These are phyloP conservation scores for Drosophila kurseongensis DNA, from an alignment of 1,140 invertebrate genomes.

Conservation along the genomic window DNA sequence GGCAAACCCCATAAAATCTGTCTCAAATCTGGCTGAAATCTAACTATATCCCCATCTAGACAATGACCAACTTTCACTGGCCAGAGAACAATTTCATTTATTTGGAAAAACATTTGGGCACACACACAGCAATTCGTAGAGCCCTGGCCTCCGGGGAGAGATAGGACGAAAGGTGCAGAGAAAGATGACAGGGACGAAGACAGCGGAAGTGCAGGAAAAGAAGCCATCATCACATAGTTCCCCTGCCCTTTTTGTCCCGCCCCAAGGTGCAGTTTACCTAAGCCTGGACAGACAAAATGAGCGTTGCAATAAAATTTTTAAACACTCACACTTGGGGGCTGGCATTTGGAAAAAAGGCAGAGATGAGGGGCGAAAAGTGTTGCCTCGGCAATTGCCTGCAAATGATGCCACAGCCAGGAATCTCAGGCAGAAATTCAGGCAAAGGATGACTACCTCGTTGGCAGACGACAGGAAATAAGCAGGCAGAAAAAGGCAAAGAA, in stretches of 20 bases:
- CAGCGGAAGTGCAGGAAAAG: slow-evolving; percentile 22
- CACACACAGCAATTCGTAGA: background rate
- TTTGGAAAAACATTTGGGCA: slow-evolving; percentile 18
- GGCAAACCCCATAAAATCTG: background rate
- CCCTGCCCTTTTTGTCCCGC: background rate
- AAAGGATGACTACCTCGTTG: slow-evolving; percentile 38
- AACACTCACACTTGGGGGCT: slow-evolving; percentile 51
- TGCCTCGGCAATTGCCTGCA: slow-evolving; percentile 63
- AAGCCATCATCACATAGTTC: slow-evolving; percentile 44
- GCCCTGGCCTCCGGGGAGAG: slow-evolving; percentile 37
- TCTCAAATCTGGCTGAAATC: slow-evolving; percentile 23
- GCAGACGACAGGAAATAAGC: slow-evolving; percentile 29
- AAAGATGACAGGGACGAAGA: slow-evolving; percentile 5
- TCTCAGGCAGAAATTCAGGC: slow-evolving; percentile 14
- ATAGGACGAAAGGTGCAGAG: background rate
- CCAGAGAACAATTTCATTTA: slow-evolving; percentile 38
- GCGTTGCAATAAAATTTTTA: slow-evolving; percentile 68
- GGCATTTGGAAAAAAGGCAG: slow-evolving; percentile 13
- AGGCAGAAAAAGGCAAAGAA: slow-evolving; percentile 16
- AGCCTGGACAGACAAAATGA: slow-evolving; percentile 56
- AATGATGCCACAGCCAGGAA: slow-evolving; percentile 53
- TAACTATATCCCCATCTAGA: slow-evolving; percentile 5
- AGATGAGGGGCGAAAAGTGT: slow-evolving; percentile 20
- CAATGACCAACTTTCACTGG: slow-evolving; percentile 14
- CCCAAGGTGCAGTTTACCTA: slow-evolving; percentile 47